Conservation (phyloP, 1,140 invertebrate genomes). For the Oryzaephilus surinamensis region DNA sequence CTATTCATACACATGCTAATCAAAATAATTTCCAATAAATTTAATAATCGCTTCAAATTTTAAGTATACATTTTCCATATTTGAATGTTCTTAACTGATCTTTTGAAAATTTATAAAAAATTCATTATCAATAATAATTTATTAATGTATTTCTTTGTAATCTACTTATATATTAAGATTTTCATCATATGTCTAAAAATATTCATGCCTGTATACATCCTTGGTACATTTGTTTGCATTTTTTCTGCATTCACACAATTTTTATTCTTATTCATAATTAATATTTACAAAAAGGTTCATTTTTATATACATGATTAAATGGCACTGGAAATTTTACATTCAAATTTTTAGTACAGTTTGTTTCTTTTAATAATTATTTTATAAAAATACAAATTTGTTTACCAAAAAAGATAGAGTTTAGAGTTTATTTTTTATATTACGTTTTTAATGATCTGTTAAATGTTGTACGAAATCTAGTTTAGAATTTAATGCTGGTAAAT, state of each 20-base stretch:
- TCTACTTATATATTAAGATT: too few species aligned
- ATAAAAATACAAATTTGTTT: slow-evolving; percentile 14
- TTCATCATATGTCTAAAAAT: slow-evolving; percentile 24
- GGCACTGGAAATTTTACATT: slow-evolving; percentile 16
- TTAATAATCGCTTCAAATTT: too few species aligned
- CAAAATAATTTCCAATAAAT: slow-evolving; percentile 12
- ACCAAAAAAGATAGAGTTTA: slow-evolving; percentile 9
- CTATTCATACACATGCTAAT: slow-evolving; percentile 12
- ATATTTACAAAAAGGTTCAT: too few species aligned
- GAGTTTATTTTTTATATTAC: too few species aligned
- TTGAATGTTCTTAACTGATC: too few species aligned
- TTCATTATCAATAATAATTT: slow-evolving; percentile 17
- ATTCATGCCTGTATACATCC: slow-evolving; percentile 22
- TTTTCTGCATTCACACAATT: slow-evolving; percentile 17
- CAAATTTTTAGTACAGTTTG: too few species aligned
- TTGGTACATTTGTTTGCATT: slow-evolving; percentile 21
- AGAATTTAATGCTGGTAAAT: too few species aligned
- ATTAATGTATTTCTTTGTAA: too few species aligned
- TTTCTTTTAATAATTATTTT: slow-evolving; percentile 9
- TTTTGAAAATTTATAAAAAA: slow-evolving; percentile 21
- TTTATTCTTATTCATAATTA: too few species aligned
- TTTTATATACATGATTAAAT: slow-evolving; percentile 18
- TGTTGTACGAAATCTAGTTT: too few species aligned
- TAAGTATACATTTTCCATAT: too few species aligned
- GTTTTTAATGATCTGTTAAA: too few species aligned